Evolutionary conservation across 2,113 vertebrate genomes (phyloP), one percentile per base, ranked within the genome.

Genomic region (Daubentonia madagascariensis): DNA sequence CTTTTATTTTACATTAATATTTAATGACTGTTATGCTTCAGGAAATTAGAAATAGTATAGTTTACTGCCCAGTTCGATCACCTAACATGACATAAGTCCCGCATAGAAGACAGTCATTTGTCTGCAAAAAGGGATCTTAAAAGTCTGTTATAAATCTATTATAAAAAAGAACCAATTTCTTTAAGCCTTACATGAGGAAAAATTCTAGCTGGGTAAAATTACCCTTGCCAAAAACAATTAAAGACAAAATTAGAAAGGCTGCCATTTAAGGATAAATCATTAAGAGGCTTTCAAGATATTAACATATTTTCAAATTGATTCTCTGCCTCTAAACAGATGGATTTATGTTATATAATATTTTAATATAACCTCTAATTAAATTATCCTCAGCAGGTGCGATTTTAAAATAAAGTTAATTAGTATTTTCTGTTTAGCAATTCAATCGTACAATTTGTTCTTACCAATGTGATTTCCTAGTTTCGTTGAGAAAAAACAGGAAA

Each of bases 361-460:
- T 94, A 96, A 95, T 87, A 90, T 50, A 94, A 96, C 8, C 54
- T 95, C 92, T 75, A 94, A 94, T 97, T 94, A 96, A 96, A 89
- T 93, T 93, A 96, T 32, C 25, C 63, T 93, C 52, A 90, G 76
- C 70, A 96, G 95, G 90, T 87, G 79, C 94, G 91, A 89, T 90
- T 96, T 97, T 94, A 52, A 97, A 93, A 89, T 75, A 80, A 75
- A 61, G 22, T 92, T 83, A 95, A 94, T 83, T 57, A 68, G 68
- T 59, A 72, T 90, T 96, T 96, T 96, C 59, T 90, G 45, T 88
- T 50, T 91, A 97, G 25, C 9, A 88, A 93, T 87, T 96, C 16
- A 59, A 22, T 93, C 76, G 30, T 87, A 52, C 22, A 86, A 43
- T 13, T 50, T 93, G 28, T 70, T 91, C 32, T 67, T 80, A 68